Percentiles rank a stretch among this genome's conserved stretches.
Conservation (phyloP, 37 sponge, comb jelly and placozoan species). For the Mnemiopsis leidyi region DNA sequence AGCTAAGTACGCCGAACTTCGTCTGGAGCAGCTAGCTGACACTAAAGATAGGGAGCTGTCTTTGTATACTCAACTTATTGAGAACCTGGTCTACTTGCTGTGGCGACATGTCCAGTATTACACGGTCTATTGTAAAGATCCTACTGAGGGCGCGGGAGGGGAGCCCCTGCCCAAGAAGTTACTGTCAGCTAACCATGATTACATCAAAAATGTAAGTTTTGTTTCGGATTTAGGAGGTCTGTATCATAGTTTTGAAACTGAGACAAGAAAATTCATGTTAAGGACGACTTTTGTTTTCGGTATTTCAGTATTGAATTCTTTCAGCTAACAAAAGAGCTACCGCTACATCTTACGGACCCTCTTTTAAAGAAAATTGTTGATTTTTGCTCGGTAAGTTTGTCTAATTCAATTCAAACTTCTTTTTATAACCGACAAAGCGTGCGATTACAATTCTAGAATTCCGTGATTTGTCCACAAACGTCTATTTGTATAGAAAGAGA, state of each 20-base stretch:
- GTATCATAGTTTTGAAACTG: no score
- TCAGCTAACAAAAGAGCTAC: slow-evolving; percentile 40
- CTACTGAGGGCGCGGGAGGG: background rate
- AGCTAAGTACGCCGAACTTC: slow-evolving; percentile 23
- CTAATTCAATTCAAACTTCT: no score
- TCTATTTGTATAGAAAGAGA: no score
- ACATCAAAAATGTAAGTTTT: slow-evolving; percentile 27
- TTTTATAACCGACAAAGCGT: no score
- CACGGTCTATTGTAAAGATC: slow-evolving; percentile 15
- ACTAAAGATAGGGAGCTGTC: slow-evolving; percentile 45
- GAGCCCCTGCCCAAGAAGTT: slow-evolving; percentile 39
- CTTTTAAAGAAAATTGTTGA: slow-evolving; percentile 54
- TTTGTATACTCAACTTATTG: slow-evolving; percentile 42
- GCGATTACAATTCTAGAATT: no score
- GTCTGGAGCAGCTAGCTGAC: slow-evolving; percentile 49
- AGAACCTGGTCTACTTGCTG: slow-evolving; percentile 48
- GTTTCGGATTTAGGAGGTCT: no score
- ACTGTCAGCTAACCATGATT: background rate
- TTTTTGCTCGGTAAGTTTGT: slow-evolving; percentile 52
- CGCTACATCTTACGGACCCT: slow-evolving; percentile 44
- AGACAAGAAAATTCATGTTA: no score
- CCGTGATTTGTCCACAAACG: no score
- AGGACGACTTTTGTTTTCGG: no score
- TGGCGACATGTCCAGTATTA: slow-evolving; percentile 58
- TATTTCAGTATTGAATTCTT: no score